These are phyloP conservation scores for Allolobophora icterica DNA, from an alignment of 2,888 invertebrate species.

Conservation along the genomic window DNA sequence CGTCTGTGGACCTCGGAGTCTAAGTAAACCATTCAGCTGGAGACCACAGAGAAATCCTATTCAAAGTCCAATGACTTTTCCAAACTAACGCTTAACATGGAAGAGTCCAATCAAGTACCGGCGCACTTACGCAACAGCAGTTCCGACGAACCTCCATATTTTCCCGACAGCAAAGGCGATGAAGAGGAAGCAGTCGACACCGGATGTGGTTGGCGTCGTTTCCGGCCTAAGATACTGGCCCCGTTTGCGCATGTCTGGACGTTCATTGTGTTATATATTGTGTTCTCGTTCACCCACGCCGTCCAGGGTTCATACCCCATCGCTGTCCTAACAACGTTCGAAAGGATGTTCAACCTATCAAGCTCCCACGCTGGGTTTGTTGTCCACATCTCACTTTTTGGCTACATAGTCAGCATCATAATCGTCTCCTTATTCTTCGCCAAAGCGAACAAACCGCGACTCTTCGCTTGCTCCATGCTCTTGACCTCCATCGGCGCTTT, in stretches of 20 bases:
- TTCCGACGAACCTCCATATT: too few species aligned
- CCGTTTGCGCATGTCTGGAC: conserved; percentile 32
- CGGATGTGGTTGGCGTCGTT: conserved; percentile 20
- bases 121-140: too few species aligned
- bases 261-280: conserved; percentile 32
- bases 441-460: conserved; percentile 30
- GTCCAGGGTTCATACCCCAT: conserved; percentile 31
- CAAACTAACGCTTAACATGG: background rate
- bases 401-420: conserved; percentile 35
- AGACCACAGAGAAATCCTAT: too few species aligned
- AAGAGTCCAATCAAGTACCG: background rate
- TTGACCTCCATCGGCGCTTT: conserved; percentile 44
- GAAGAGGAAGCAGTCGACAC: background rate
- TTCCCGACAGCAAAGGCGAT: too few species aligned
- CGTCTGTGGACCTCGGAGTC: too few species aligned
- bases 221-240: background rate
- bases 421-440: conserved; percentile 36
- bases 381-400: conserved; percentile 30
- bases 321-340: conserved; percentile 38
- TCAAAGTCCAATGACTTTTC: too few species aligned
- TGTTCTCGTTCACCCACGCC: conserved; percentile 38
- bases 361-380: conserved; percentile 36
- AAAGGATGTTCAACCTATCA: conserved; percentile 34
- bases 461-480: conserved; percentile 37
- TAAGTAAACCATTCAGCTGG: too few species aligned